A percentile compares a stretch with the other conserved stretches of the same genome.
Evolutionary conservation across 2,113 vertebrate genomes (phyloP).

Genomic region (Burhinus oedicnemus): DNA sequence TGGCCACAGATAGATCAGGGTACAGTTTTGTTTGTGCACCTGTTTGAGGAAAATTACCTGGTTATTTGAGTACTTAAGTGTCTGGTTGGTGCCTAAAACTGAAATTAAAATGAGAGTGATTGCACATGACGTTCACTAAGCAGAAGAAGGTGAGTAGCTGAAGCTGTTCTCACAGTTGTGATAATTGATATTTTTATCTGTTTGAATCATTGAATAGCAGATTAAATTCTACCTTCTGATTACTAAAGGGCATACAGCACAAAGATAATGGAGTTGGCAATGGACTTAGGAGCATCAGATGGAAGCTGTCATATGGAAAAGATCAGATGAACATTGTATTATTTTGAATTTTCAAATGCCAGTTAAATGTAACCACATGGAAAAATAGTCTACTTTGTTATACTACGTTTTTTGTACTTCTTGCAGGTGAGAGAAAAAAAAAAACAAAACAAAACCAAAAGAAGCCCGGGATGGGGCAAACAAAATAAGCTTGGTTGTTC

Average conservation of each 20-base stretch:
- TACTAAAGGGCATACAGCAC: background rate
- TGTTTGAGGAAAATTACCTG: background rate
- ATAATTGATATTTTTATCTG: background rate
- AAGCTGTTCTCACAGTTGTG: background rate
- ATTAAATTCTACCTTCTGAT: background rate
- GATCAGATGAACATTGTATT: background rate
- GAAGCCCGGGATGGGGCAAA: background rate
- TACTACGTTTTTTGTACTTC: background rate
- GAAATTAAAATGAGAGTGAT: background rate
- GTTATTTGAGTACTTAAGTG: background rate
- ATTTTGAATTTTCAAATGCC: background rate
- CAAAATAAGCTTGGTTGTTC: background rate
- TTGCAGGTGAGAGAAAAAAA: background rate
- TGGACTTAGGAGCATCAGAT: background rate
- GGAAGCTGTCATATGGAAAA: background rate
- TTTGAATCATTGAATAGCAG: background rate
- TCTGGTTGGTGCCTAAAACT: background rate
- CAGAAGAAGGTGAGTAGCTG: background rate
- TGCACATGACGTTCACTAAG: background rate
- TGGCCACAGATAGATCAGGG: background rate
- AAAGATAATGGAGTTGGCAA: background rate
- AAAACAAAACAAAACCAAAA: background rate
- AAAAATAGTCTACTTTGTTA: background rate
- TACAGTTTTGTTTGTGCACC: background rate
- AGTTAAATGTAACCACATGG: background rate